These are phyloP conservation scores for Plectus sambesii DNA, from an alignment of 1,140 invertebrate genomes.

Conservation along the genomic window DNA sequence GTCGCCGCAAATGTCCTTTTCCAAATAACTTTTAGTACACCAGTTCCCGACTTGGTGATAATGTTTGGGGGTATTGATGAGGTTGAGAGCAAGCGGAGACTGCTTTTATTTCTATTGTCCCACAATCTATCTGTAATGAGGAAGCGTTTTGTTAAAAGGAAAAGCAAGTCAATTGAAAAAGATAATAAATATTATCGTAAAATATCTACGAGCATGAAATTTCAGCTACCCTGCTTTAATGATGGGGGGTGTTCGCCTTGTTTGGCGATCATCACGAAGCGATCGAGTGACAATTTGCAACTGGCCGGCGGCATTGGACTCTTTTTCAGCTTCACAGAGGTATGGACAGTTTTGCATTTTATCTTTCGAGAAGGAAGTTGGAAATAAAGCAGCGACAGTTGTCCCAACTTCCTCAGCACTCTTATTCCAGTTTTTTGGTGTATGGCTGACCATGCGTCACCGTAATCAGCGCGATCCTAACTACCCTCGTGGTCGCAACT, in stretches of 20 bases:
- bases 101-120: no score
- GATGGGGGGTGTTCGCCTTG: neutral
- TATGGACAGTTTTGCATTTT: conserved; percentile 48
- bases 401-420: no score
- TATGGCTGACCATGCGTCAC: conserved; percentile 88
- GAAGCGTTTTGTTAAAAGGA: no score
- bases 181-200: neutral
- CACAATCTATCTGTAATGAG: no score
- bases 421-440: conserved; percentile 73
- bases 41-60: no score
- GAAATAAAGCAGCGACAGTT: no score
- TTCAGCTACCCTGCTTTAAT: neutral
- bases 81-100: no score
- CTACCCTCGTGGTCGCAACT: no score
- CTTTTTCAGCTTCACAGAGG: conserved; percentile 95
- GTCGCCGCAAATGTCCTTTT: no score
- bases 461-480: conserved; percentile 96
- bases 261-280: neutral
- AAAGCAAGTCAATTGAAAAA: neutral
- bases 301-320: conserved; percentile 77
- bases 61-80: no score
- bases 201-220: neutral
- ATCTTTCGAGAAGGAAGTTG: no score
- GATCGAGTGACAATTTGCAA: conserved; percentile 55
- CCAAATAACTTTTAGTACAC: no score